Evolutionary conservation across 1,140 invertebrate genomes (phyloP), one percentile per base, ranked within the genome.

Genomic region (Cydia fagiglandana): DNA sequence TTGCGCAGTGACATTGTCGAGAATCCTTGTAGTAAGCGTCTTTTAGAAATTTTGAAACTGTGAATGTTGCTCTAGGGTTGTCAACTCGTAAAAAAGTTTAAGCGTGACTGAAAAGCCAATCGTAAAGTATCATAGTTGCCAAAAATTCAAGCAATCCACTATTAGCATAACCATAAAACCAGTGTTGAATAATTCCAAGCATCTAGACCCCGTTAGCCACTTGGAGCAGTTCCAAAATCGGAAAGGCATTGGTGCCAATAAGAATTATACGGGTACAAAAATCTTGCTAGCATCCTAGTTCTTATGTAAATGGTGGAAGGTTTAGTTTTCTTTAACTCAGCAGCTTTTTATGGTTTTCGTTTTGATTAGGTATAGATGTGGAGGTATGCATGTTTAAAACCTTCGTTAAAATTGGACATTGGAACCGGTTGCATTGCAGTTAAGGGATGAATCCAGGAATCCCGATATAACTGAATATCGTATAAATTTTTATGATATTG

Each of bases 221-320:
- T 53, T 61, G 56, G 56, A 61, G 1, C 56, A 6, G 9, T 61
- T 61, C 56, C 56, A 61, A 61, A 61, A 61, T 61, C 10, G 56
- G 56, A 61, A 61, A 61, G 20, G 10, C 56, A 61, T 61, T 24
- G 56, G 9, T 24, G 56, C 56, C 56, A 61, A 61, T 61, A 61
- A 17, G 7, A n/a, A 61, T 24, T 24, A 24, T 61, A 24, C 17
- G 17, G n/a, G n/a, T 24, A 61, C 20, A 61, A 56, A 20, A 17
- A 17, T 4, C n/a, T 56, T 56, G 50, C 53, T 20, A 6, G 4
- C 15, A 9, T 7, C n/a, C 15, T 17, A 56, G 53, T 17, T 15
- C 47, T 56, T 17, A 17, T 56, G 7, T 56, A 0, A 17, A 17
- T 17, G 53, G 4, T 17, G 17, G 15, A 56, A 56, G 53, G n/a